Percentiles rank a stretch among this genome's conserved stretches.
phyloP scores from a whole-genome alignment of 1,140 invertebrate species.

The Neodiprion virginianus region DNA sequence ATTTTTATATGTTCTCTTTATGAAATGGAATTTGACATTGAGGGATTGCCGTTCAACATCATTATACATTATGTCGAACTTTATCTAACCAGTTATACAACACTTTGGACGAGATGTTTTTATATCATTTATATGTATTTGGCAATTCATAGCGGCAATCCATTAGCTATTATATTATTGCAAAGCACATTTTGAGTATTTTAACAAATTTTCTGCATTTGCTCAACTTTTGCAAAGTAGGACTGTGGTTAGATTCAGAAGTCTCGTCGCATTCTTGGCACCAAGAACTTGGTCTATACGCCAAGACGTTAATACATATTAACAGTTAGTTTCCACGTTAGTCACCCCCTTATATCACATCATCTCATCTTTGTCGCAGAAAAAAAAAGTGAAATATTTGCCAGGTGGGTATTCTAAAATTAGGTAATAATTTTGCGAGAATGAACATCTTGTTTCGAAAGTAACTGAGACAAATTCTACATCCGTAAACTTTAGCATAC shows the following conservation, averaged over 20 bases:
- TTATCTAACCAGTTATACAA: too few relatives aligned
- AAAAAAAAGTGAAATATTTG: background rate
- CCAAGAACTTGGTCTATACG: background rate
- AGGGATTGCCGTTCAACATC: too few relatives aligned
- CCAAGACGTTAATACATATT: conserved; percentile 6
- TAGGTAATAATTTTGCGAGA: background rate
- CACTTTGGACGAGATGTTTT: too few relatives aligned
- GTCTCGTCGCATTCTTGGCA: conserved; percentile 3
- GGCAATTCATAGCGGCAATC: too few relatives aligned
- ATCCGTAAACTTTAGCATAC: too few relatives aligned
- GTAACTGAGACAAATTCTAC: too few relatives aligned
- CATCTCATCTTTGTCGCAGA: background rate
- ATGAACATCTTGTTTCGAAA: too few relatives aligned
- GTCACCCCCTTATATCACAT: conserved; percentile 4
- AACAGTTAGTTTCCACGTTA: conserved; percentile 5
- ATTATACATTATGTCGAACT: too few relatives aligned
- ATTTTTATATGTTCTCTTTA: too few relatives aligned
- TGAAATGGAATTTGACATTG: too few relatives aligned
- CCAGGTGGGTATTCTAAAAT: background rate
- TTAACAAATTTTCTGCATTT: background rate
- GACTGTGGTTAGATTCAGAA: background rate
- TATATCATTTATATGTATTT: too few relatives aligned
- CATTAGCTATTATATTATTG: too few relatives aligned
- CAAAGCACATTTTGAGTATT: background rate
- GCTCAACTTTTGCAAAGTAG: background rate